Base-by-base conservation (phyloP, 2,888 invertebrate species). In the Adelphocoris suturalis region DNA sequence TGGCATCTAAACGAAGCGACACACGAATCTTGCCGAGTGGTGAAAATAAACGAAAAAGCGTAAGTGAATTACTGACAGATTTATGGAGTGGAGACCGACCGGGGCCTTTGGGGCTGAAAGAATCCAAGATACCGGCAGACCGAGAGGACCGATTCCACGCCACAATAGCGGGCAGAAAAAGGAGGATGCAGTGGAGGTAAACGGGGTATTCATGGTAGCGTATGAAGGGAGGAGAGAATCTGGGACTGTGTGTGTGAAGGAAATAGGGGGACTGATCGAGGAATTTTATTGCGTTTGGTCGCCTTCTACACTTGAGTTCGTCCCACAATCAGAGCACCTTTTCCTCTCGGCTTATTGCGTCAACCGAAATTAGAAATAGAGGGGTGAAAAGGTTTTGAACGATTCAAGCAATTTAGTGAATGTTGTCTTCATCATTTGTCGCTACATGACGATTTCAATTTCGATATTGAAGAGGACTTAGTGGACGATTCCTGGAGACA, bases 51-150 rank as follows among this genome's bases (percentile, higher is more conserved):
- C 7, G n/a, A 16, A 61, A 61, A 19, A 19, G 16, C 7, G 61
- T 61, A 61, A 61, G 61, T 61, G 61, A 61, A 19, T 61, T 61
- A 61, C 61, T 61, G 61, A 61, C 61, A 61, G 61, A 61, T 61
- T 61, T 61, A 61, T 19, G 61, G 61, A 61, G 61, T 61, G 16
- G n/a, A 61, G 61, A 19, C 0, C 61, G 19, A 9, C 19, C n/a
- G 19, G 19, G 19, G n/a, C 2, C 61, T 16, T n/a, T n/a, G 16
- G 61, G 61, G 14, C n/a, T 19, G 61, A 61, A 61, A 61, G 61
- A 61, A 61, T 61, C 61, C 61, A 61, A 61, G 61, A 61, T 61
- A 61, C 61, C 19, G 52, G 12, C 16, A 16, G 61, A 61, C 61
- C 19, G 61, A 52, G 61, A 19, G 61, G 19, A n/a, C 61, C 61